These are phyloP conservation scores for Sinosuthora webbiana DNA, from an alignment of 2,113 vertebrate species.

Conservation along the genomic window DNA sequence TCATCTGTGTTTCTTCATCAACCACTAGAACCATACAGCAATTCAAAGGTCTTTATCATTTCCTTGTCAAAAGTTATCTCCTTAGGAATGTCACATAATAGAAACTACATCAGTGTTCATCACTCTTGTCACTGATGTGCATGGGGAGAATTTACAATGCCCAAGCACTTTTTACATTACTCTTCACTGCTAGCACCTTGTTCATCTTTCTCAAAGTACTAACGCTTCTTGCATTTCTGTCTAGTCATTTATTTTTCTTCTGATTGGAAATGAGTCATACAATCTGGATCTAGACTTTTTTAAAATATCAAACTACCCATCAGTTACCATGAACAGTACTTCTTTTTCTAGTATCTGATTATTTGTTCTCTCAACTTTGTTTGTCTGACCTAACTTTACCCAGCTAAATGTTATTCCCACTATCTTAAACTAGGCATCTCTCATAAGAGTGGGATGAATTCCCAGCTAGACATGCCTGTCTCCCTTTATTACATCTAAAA, in stretches of 20 bases:
- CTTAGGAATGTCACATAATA: not conserved
- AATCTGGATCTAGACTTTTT: not conserved
- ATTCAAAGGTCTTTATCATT: not conserved
- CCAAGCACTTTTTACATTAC: not conserved
- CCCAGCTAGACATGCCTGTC: not conserved
- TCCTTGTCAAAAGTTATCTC: not conserved
- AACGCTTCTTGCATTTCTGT: not conserved
- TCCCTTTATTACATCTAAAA: constrained; percentile 4
- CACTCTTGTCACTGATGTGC: not conserved
- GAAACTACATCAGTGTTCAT: not conserved
- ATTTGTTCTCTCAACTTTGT: constrained; percentile 6
- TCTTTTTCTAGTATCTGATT: not conserved
- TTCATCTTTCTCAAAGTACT: not conserved
- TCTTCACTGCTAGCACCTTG: not conserved
- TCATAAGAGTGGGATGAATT: constrained; percentile 12
- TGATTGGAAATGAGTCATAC: not conserved
- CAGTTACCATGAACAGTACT: not conserved
- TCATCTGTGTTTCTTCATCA: constrained; percentile 1
- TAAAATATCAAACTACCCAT: not conserved
- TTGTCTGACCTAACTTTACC: constrained; percentile 28
- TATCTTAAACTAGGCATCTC: constrained; percentile 6
- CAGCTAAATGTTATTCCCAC: not conserved
- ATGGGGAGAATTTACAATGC: not conserved
- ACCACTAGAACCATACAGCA: not conserved
- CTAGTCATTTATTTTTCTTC: constrained; percentile 32